A percentile compares a stretch with the other conserved stretches of the same genome.
Conservation (phyloP, 2,888 invertebrate genomes). For the Nemotelus pantherinus region DNA sequence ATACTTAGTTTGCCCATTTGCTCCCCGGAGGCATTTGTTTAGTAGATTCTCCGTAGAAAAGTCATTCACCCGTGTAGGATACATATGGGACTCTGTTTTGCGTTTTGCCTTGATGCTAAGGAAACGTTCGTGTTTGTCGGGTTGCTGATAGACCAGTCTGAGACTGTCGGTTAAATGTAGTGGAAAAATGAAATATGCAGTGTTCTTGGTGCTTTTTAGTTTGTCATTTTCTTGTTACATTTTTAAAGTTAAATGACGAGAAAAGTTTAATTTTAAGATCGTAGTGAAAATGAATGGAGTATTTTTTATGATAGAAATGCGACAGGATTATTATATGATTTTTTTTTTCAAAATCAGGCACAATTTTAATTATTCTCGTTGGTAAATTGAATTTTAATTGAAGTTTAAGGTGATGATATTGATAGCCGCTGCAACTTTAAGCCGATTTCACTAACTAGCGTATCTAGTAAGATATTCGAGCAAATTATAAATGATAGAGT, state of each 20-base stretch:
- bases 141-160: constrained; percentile 20
- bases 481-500: too few species aligned
- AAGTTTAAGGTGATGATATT: too few species aligned
- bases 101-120: background rate
- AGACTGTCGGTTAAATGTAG: constrained; percentile 18
- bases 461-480: too few species aligned
- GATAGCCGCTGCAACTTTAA: too few species aligned
- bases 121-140: background rate
- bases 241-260: too few species aligned
- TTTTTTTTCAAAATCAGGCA: too few species aligned
- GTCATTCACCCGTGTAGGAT: constrained; percentile 10
- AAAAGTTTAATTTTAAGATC: background rate
- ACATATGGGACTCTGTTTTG: constrained; percentile 1
- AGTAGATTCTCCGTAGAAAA: background rate
- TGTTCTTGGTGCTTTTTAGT: background rate
- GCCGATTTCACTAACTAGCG: too few species aligned
- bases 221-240: too few species aligned
- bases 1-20: constrained; percentile 4
- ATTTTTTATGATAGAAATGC: too few species aligned
- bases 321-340: too few species aligned
- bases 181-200: constrained; percentile 1
- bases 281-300: background rate
- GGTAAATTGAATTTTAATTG: too few species aligned
- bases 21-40: background rate
- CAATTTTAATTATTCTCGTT: too few species aligned